phyloP scores from a whole-genome alignment of 2,888 invertebrate genomes.

The Pyrgus malvae region DNA sequence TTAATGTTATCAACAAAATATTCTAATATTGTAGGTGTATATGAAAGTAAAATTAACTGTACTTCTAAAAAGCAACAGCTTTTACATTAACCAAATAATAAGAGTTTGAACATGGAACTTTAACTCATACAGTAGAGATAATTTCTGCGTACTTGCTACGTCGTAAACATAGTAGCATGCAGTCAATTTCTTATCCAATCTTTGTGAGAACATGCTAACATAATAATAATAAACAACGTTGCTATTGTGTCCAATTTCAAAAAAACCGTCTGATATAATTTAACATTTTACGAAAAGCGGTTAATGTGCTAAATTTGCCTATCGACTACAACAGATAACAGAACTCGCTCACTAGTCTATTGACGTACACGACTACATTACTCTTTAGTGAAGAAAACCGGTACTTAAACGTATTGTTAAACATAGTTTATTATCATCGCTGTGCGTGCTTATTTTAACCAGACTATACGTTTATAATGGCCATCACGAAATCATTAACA shows the following conservation, averaged over 20 bases:
- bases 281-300: constrained; percentile 17
- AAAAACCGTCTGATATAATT: constrained; percentile 4
- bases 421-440: background rate
- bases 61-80: too few species aligned
- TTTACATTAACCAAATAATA: constrained; percentile 6
- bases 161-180: constrained; percentile 11
- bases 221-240: constrained; percentile 3
- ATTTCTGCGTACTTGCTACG: constrained; percentile 7
- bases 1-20: background rate
- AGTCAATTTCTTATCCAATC: background rate
- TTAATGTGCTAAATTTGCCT: constrained; percentile 23
- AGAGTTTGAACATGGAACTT: background rate
- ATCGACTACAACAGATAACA: constrained; percentile 9
- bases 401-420: background rate
- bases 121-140: background rate
- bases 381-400: constrained; percentile 2
- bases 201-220: constrained; percentile 13
- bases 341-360: constrained; percentile 11
- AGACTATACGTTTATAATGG: background rate
- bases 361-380: constrained; percentile 19
- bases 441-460: constrained; percentile 13
- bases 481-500: constrained; percentile 15
- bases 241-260: constrained; percentile 11
- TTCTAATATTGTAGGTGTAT: too few species aligned
- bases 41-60: background rate